Base-by-base conservation (phyloP, 2,113 vertebrate species). In the Motacilla alba region DNA sequence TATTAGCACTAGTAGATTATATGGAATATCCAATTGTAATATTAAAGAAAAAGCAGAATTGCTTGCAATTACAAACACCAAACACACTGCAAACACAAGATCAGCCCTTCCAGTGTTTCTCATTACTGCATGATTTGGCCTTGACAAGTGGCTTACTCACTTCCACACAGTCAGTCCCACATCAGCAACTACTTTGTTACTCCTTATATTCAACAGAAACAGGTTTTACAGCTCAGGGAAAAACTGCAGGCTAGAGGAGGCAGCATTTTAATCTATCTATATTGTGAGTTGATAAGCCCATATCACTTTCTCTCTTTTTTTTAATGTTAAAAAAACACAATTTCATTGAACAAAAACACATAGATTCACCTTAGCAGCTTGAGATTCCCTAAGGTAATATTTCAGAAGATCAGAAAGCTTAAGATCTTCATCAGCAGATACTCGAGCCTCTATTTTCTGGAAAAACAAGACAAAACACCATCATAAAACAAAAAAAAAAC, bases 391-490 rank as follows among this genome's bases (percentile, higher is more conserved):
- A 98, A 99, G 98, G 94, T 99, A 99, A 28, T 99, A 99, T 95
- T 99, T 99, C 87, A 99, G 97, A 97, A 99, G 98, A 96, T 99
- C 99, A 39, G 99, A 99, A 94, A 99, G 98, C 93, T 99, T 99
- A 97, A 99, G 98, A 95, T 99, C 99, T 94, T 99, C 99, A 94
- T 99, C 99, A 58, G 99, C 99, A 83, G 99, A 99, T 8, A 99
- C 99, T 7, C 99, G 98, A 80, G 99, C 99, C 93, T 99, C 99
- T 88, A 99, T 99, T 98, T 99, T 99, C 99, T 99, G 95, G 28
- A 80, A 72, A 91, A 81, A 66, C 53, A 89, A 75, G 75, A 60
- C 39, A 68, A 47, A 83, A 41, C n/a, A 74, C 11, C 62, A 83
- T 30, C 55, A 83, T 22, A 26, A 68, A 55, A 69, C 9, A 60